Evolutionary conservation across 2,113 vertebrate species (phyloP), one percentile per base, ranked within the genome.

Genomic region (Sigmodon hispidus): DNA sequence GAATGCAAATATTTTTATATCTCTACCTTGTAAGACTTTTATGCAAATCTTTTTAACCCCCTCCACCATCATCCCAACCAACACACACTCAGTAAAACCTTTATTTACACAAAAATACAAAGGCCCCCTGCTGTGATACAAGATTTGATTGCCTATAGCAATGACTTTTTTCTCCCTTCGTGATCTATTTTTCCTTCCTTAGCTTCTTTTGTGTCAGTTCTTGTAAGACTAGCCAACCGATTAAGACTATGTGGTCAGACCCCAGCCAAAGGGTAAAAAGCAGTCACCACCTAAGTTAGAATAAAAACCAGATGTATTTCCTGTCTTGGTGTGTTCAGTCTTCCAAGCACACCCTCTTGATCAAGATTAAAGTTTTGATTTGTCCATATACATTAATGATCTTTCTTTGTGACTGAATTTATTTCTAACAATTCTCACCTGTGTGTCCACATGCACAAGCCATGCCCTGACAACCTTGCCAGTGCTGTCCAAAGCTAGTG

Each of bases 31-130:
- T 43, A 83, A 83, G 57, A 43, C 3, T 61, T 83, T 61, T 43
- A 83, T 5, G 24, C 24, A 59, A 80, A 81, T 81, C 4, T 40
- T 40, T 40, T 57, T 57, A 57, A 81, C 76, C 19, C 0, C 4
- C 10, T 7, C 34, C 10, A 31, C 10, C n/a, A 19, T 5, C n/a
- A 8, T 6, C 22, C 10, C 10, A 2, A 24, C 3, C 40, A 9
- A 24, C 55, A 83, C n/a, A 29, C 57, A 29, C n/a, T 7, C 12
- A 59, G 13, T 29, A 40, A 61, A 59, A 24, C 55, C 36, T 61
- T 61, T 83, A 26, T 61, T 61, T 83, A 31, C 24, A 84, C 80
- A 84, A 61, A 61, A 22, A 31, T 15, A 84, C 80, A 84, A 61
- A 61, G n/a, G 7, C 13, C 57, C n/a, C 80, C n/a, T 84, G 55